Conservation (phyloP, 2,888 invertebrate genomes). For the Oscheius myriophilus region DNA sequence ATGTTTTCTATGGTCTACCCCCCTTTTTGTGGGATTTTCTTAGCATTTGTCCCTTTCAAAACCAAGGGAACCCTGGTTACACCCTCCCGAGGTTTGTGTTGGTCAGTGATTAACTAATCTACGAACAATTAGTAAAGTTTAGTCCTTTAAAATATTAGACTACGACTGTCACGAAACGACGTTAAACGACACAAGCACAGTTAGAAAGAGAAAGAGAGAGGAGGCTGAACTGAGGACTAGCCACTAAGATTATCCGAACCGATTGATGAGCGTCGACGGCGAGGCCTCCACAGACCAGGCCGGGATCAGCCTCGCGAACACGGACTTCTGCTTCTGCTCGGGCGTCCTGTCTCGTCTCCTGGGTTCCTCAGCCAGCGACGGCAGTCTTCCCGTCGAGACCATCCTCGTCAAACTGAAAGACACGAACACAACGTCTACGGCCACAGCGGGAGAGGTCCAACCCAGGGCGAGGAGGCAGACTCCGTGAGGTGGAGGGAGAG, state of each 20-base stretch:
- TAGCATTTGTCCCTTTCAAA: too few relatives aligned
- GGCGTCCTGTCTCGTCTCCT: background rate
- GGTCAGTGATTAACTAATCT: too few relatives aligned
- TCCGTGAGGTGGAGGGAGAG: slow-evolving; percentile 22
- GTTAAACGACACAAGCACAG: too few relatives aligned
- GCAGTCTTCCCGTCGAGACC: slow-evolving; percentile 18
- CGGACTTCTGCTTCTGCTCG: slow-evolving; percentile 31
- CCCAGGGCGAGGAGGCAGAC: slow-evolving; percentile 14
- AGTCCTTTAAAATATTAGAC: too few relatives aligned
- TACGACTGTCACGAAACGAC: too few relatives aligned
- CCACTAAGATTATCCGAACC: background rate
- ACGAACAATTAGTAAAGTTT: too few relatives aligned
- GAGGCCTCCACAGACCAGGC: slow-evolving; percentile 34
- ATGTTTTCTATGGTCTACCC: too few relatives aligned
- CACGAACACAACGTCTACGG: slow-evolving; percentile 20
- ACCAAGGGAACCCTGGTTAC: too few relatives aligned
- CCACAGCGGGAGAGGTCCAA: background rate
- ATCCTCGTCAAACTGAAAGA: slow-evolving; percentile 30
- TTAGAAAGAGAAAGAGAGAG: too few relatives aligned
- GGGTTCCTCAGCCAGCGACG: slow-evolving; percentile 23
- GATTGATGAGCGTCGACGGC: slow-evolving; percentile 28
- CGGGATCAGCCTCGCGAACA: slow-evolving; percentile 50
- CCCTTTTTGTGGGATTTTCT: too few relatives aligned
- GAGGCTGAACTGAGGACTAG: too few relatives aligned
- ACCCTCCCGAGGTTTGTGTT: too few relatives aligned